Evolutionary conservation across 2,797 vertebrate species (phyloP).

Genomic region (Gastrophryne carolinensis): DNA sequence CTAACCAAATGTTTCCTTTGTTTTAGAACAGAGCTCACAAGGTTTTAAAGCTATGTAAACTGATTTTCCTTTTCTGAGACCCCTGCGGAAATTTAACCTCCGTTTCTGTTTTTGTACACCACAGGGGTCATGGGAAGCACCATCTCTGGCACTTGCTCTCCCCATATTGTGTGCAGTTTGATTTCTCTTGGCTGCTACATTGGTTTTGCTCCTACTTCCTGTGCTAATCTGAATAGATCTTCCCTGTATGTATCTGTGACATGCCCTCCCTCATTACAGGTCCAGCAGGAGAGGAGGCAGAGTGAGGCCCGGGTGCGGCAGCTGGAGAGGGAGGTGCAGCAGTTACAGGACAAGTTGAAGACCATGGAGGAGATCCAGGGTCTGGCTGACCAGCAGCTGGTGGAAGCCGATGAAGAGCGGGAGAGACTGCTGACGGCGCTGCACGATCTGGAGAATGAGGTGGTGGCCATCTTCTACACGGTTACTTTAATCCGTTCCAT

Average conservation of each 20-base stretch:
- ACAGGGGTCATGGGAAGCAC: too few relatives aligned
- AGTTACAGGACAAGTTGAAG: slow-evolving; percentile 69
- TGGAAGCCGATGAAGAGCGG: slow-evolving; percentile 78
- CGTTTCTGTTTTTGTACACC: too few relatives aligned
- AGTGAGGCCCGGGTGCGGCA: slow-evolving; percentile 68
- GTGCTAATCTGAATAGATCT: too few relatives aligned
- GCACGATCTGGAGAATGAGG: slow-evolving; percentile 74
- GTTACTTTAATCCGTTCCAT: neutral
- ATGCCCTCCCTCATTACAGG: slow-evolving; percentile 48
- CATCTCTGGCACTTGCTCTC: too few relatives aligned
- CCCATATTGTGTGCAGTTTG: too few relatives aligned
- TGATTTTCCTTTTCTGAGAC: too few relatives aligned
- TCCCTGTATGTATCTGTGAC: neutral
- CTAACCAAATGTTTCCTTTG: too few relatives aligned
- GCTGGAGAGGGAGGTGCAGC: slow-evolving; percentile 68
- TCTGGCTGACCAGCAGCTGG: slow-evolving; percentile 74
- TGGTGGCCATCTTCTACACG: slow-evolving; percentile 44
- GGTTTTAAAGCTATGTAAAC: too few relatives aligned
- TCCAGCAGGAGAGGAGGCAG: slow-evolving; percentile 68
- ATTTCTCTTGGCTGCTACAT: too few relatives aligned
- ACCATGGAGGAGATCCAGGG: slow-evolving; percentile 74
- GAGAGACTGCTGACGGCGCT: slow-evolving; percentile 75
- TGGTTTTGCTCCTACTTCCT: too few relatives aligned
- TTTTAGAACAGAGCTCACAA: too few relatives aligned
- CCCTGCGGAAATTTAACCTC: too few relatives aligned